These are phyloP conservation scores for Agelas oroides DNA, from an alignment of 37 sponge, comb jelly and placozoan genomes.

Conservation along the genomic window DNA sequence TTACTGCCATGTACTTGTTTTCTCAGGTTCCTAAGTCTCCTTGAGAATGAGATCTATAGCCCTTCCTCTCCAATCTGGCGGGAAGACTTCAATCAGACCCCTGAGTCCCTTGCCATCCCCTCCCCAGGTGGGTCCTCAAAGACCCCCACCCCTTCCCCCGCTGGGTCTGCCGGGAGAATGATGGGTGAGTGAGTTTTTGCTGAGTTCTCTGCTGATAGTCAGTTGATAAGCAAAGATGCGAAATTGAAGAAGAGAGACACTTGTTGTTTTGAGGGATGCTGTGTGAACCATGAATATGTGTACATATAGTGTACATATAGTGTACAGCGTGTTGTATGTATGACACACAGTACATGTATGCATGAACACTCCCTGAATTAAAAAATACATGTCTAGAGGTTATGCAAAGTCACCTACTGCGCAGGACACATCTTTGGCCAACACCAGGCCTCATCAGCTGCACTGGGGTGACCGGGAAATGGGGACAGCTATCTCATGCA, in stretches of 20 bases:
- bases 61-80: conserved; percentile 75
- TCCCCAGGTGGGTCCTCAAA: conserved; percentile 71
- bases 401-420: too few species aligned
- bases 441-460: too few species aligned
- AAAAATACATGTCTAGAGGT: too few species aligned
- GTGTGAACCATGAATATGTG: neutral
- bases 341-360: too few species aligned
- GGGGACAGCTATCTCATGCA: too few species aligned
- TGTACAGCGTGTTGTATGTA: too few species aligned
- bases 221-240: neutral
- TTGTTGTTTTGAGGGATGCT: too few species aligned
- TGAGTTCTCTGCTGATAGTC: neutral
- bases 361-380: too few species aligned
- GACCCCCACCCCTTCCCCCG: conserved; percentile 61
- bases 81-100: conserved; percentile 75
- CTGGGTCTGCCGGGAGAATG: conserved; percentile 32
- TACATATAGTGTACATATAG: neutral
- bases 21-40: conserved; percentile 62
- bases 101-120: conserved; percentile 48
- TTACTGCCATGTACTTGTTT: neutral
- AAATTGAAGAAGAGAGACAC: too few species aligned
- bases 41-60: conserved; percentile 65
- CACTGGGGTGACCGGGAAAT: too few species aligned
- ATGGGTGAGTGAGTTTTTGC: neutral
- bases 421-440: too few species aligned